These are phyloP conservation scores for Pachycephus smyrnensis DNA, from an alignment of 2,888 invertebrate genomes.

Conservation along the genomic window DNA sequence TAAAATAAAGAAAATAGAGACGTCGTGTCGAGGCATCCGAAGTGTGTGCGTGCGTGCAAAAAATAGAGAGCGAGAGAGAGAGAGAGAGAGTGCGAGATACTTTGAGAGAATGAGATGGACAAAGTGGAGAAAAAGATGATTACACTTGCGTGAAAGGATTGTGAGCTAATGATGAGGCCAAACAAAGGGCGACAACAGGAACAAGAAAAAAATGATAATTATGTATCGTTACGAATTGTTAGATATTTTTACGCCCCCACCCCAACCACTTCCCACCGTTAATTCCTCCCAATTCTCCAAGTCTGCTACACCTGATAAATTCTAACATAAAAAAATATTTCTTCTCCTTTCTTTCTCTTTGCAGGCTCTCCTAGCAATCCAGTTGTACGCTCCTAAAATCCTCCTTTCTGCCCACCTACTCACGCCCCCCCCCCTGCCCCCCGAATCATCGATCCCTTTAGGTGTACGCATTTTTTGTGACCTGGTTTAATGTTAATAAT, in stretches of 20 bases:
- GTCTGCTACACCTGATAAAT: slow-evolving; percentile 11
- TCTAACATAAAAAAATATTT: not conserved
- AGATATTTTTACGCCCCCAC: slow-evolving; percentile 33
- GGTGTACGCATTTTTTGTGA: slow-evolving; percentile 53
- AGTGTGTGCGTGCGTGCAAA: not conserved
- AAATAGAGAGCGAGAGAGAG: slow-evolving; percentile 1
- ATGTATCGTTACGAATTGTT: slow-evolving; percentile 24
- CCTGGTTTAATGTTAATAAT: slow-evolving; percentile 55
- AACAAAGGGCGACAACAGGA: slow-evolving; percentile 15
- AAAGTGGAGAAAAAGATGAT: not conserved
- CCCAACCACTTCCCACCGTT: slow-evolving; percentile 4
- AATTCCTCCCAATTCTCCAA: not conserved
- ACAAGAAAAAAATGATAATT: slow-evolving; percentile 16
- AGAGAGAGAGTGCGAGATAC: not conserved
- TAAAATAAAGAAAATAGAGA: slow-evolving; percentile 39
- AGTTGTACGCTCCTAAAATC: not conserved
- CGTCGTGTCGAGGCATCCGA: slow-evolving; percentile 28
- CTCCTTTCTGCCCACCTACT: not conserved
- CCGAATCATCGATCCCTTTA: slow-evolving; percentile 27
- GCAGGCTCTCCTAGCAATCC: not conserved
- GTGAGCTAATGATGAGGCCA: not conserved
- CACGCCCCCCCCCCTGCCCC: not conserved
- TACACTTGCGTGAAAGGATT: not conserved
- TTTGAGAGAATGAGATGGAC: slow-evolving; percentile 4
- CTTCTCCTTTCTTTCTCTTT: not conserved